Base-by-base conservation (phyloP, 2,113 vertebrate genomes). In the Alosa alosa region DNA sequence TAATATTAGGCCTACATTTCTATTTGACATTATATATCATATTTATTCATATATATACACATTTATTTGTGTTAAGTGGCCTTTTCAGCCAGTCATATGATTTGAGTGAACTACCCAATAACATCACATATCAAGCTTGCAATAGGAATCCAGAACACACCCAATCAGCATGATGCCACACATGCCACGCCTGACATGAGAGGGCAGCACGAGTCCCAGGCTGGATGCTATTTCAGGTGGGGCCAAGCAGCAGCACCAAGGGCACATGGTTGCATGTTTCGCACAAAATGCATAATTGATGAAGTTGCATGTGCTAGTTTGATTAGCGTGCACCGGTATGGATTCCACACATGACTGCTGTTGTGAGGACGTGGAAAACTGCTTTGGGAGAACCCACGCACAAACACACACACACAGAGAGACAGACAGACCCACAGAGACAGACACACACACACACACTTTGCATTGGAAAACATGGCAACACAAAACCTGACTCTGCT, bases 281-380 rank as follows among this genome's bases (percentile, higher is more conserved):
- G 13, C 25, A 25, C 64, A 25, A 10, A 11, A 25, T 31, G 64
- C 64, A 72, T 72, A 25, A 72, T 72, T 72, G 64, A 72, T 72
- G n/a, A n/a, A n/a, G 57, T n/a, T 60, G 18, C 57, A 60, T 60
- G 57, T 6, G 57, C 64, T 72, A 8, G 6, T 25, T 25, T 72
- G 64, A 72, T 72, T 72, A 25, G 64, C 10, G 25, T 31, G 64
- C 25, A 72, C 10, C 20, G 22, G 60, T 64, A 64, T 72, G 64
- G 64, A 72, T 72, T 72, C 64, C 64, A 9, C n/a, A 72, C 25
- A 72, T 72, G 64, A 31, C 64, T 72, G 64, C 64, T 36, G 64
- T 72, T 6, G 64, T 72, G 25, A 31, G 64, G 64, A 11, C 6
- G 2, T 1, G 64, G 50, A 52, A 52, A 52, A 52, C 50, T 13